These are phyloP conservation scores for Nothoprocta pentlandii DNA, from an alignment of 2,113 vertebrate species.

Conservation along the genomic window DNA sequence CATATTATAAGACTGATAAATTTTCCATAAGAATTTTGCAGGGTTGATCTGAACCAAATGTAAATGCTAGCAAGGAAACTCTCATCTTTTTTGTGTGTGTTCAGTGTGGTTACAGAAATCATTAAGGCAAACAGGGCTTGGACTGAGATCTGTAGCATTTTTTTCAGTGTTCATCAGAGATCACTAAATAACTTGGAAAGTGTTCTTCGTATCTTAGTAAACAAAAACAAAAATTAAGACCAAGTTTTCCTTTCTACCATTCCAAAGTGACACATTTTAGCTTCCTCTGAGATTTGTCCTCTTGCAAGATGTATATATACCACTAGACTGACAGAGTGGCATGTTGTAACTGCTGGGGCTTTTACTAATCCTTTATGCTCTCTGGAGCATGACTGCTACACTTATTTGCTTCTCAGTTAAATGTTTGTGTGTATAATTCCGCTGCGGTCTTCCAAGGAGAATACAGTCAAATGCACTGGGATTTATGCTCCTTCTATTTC, in stretches of 20 bases:
- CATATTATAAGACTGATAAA: slow-evolving; percentile 34
- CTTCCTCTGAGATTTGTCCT: slow-evolving; percentile 12
- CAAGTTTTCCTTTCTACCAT: slow-evolving; percentile 1
- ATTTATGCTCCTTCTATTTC: slow-evolving; percentile 16
- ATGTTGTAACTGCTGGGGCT: background rate
- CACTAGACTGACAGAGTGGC: background rate
- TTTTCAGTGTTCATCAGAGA: slow-evolving; percentile 22
- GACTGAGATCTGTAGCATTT: slow-evolving; percentile 52
- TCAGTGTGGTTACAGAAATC: slow-evolving; percentile 1
- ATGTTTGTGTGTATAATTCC: slow-evolving; percentile 2
- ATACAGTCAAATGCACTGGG: background rate
- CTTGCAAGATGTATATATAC: background rate
- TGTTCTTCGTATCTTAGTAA: background rate
- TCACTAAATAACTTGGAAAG: slow-evolving; percentile 26
- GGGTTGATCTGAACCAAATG: slow-evolving; percentile 51
- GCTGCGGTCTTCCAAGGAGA: background rate
- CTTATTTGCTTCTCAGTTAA: slow-evolving; percentile 36
- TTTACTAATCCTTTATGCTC: slow-evolving; percentile 55
- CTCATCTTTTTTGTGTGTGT: background rate
- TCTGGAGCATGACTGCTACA: slow-evolving; percentile 49
- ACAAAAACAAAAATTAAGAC: slow-evolving; percentile 35
- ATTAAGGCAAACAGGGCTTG: slow-evolving; percentile 8
- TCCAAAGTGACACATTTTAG: slow-evolving; percentile 6
- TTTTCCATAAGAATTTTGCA: slow-evolving; percentile 31
- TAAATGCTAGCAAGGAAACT: background rate